Percentiles rank a stretch among this genome's conserved stretches.
Conservation (phyloP, 2,888 invertebrate genomes). For the Petrophora chlorosata region DNA sequence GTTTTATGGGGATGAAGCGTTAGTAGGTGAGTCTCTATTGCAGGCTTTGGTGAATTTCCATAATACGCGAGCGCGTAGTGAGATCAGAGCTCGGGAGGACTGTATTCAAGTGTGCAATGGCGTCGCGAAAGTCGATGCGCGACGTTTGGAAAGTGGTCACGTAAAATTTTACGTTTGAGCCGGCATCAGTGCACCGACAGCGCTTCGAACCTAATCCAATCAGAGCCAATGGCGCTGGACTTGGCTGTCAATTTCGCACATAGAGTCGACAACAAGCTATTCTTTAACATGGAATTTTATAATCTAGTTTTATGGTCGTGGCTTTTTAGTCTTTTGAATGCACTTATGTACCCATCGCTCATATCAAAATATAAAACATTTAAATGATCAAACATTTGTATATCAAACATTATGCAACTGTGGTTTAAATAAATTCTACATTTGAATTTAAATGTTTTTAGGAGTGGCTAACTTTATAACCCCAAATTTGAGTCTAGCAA, state of each 20-base stretch:
- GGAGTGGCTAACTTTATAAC: neutral
- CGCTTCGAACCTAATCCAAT: conserved; percentile 80
- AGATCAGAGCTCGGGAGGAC: conserved; percentile 59
- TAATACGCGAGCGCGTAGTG: conserved; percentile 63
- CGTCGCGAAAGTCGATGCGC: conserved; percentile 69
- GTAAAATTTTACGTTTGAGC: conserved; percentile 82
- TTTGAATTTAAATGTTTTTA: too few relatives aligned
- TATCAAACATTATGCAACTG: too few relatives aligned
- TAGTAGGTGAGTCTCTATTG: conserved; percentile 54
- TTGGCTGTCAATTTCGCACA: conserved; percentile 72
- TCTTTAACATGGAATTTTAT: conserved; percentile 23
- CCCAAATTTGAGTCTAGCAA: neutral
- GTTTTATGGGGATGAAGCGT: conserved; percentile 43
- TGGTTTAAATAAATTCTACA: too few relatives aligned
- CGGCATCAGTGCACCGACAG: conserved; percentile 69
- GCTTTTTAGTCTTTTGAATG: too few relatives aligned
- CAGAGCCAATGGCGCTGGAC: conserved; percentile 74
- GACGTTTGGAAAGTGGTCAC: conserved; percentile 79
- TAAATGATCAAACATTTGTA: too few relatives aligned
- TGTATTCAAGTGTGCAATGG: conserved; percentile 67
- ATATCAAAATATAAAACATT: too few relatives aligned
- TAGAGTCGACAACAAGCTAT: conserved; percentile 42
- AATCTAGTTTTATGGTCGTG: conserved; percentile 15
- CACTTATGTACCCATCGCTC: too few relatives aligned
- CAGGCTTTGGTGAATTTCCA: conserved; percentile 65